A percentile compares a stretch with the other conserved stretches of the same genome.
These are phyloP conservation scores for Druon quercuslanigerum DNA, from an alignment of 1,140 invertebrate genomes.

Conservation along the genomic window DNA sequence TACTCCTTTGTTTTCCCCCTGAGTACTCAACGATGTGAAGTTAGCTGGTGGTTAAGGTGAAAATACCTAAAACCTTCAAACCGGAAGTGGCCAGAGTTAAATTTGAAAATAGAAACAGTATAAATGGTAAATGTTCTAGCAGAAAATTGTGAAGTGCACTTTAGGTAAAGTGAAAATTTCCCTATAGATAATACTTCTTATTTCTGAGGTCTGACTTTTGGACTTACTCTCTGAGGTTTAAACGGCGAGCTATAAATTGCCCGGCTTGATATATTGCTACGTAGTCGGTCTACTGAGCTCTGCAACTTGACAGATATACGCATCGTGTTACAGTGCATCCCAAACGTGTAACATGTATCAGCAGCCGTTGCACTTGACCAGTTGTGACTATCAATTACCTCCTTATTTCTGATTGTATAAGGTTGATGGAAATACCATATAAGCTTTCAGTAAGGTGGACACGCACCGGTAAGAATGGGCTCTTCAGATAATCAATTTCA, in stretches of 20 bases:
- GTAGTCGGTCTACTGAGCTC: slow-evolving; percentile 61
- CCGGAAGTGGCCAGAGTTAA: no score
- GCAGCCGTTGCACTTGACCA: slow-evolving; percentile 45
- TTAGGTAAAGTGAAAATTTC: no score
- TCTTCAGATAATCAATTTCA: not conserved
- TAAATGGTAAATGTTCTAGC: no score
- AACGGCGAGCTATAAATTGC: slow-evolving; percentile 69
- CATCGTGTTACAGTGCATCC: slow-evolving; percentile 46
- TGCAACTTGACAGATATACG: slow-evolving; percentile 58
- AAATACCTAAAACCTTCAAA: no score
- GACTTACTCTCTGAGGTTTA: slow-evolving; percentile 66
- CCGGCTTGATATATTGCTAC: slow-evolving; percentile 68
- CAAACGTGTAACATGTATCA: slow-evolving; percentile 38
- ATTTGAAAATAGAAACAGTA: no score
- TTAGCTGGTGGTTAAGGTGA: no score
- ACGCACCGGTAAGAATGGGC: no score
- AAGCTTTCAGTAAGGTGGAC: no score
- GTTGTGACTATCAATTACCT: slow-evolving; percentile 8
- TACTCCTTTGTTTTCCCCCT: no score
- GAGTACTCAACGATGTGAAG: no score
- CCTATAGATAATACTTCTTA: not conserved
- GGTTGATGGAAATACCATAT: not conserved
- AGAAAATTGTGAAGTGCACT: no score
- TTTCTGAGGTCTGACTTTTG: slow-evolving; percentile 67
- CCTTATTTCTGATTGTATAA: not conserved